Evolutionary conservation across 2,113 vertebrate species (phyloP), one percentile per base, ranked within the genome.

Genomic region (Catagonus wagneri): DNA sequence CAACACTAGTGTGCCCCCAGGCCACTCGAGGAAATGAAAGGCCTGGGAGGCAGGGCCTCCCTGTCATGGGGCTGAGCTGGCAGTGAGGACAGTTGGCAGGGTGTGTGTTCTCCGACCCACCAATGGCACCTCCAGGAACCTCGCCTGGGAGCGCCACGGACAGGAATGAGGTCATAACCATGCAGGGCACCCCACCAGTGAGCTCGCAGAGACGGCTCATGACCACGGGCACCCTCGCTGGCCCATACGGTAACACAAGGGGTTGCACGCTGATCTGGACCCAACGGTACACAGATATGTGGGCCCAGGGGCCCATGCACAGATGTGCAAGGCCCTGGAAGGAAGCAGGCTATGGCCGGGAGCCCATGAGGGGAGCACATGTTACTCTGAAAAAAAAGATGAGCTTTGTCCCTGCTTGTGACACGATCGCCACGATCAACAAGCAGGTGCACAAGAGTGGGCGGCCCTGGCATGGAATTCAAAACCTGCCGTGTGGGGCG

Each of bases 1-100:
- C 5, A 3, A 7, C 11, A 22, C 9, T 17, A 2, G 0, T 44
- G 50, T 0, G 0, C 71, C 54, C 5, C 0, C 22, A 65, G 44
- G 44, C 44, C 44, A 44, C 29, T 10, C 2, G 2, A 68, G 90
- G 71, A 71, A 79, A 63, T 20, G n/a, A 29, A 84, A 36, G 65
- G 54, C 75, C 56, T 16, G 36, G n/a, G 4, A 7, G 15, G 15
- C 6, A 22, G 4, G 69, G 68, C 19, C 29, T 27, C 16, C 63
- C 32, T 27, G 58, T 29, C n/a, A 1, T 20, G 60, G 72, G 50
- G 34, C 60, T 29, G 20, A 0, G 39, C 52, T 9, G 22, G 69
- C 78, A 89, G 32, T 17, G 23, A 87, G 52, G 32, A n/a, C 44
- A 72, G 1, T 34, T 1, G 1, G 9, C 60, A 69, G 6, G 2